Conservation (phyloP, 2,888 invertebrate species). For the Andrena bicolor region DNA sequence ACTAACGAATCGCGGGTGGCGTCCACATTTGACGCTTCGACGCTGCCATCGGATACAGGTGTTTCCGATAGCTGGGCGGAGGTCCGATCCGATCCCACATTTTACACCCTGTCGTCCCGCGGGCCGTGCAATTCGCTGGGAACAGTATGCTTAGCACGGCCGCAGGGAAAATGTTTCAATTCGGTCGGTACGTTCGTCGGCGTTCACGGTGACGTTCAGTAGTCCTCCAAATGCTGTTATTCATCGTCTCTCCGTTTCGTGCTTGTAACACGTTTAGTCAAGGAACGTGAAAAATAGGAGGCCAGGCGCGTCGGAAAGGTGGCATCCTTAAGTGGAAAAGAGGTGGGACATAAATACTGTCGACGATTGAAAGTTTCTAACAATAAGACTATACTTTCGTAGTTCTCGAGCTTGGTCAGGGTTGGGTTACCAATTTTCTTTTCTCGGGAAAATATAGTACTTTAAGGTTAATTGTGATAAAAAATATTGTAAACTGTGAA, state of each 20-base stretch:
- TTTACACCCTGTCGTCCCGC: slow-evolving; percentile 15
- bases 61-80: slow-evolving; percentile 46
- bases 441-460: no score
- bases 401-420: no score
- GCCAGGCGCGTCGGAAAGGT: background rate
- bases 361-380: no score
- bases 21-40: slow-evolving; percentile 58
- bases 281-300: slow-evolving; percentile 2
- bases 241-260: background rate
- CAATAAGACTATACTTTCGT: no score
- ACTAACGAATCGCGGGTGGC: slow-evolving; percentile 56
- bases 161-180: slow-evolving; percentile 39
- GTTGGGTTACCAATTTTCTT: no score
- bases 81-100: slow-evolving; percentile 27
- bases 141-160: slow-evolving; percentile 33
- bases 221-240: background rate
- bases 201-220: slow-evolving; percentile 2
- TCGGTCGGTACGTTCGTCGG: background rate
- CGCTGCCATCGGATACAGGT: slow-evolving; percentile 59
- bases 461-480: no score
- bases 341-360: no score
- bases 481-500: no score
- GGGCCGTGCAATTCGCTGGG: slow-evolving; percentile 28
- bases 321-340: no score
- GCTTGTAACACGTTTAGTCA: background rate